Evolutionary conservation across 2,797 vertebrate genomes (phyloP).

Genomic region (Streptopelia turtur): DNA sequence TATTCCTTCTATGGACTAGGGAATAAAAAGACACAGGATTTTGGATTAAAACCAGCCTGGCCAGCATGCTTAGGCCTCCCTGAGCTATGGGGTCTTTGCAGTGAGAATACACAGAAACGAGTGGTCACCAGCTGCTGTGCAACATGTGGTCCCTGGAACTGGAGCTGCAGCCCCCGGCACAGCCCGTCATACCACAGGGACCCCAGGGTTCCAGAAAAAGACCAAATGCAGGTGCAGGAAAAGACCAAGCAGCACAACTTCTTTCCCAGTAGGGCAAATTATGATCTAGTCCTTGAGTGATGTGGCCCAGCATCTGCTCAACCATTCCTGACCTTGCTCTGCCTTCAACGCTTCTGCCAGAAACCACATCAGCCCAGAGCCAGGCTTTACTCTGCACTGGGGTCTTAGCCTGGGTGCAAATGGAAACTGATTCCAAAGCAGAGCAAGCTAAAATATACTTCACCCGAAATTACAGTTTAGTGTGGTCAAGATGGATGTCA

Average conservation of each 20-base stretch:
- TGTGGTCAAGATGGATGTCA: not conserved
- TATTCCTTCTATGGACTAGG: not conserved
- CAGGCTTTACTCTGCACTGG: not conserved
- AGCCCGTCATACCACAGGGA: accelerated
- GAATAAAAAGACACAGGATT: not conserved
- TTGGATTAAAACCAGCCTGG: not conserved
- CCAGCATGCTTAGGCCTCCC: not conserved
- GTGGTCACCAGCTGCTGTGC: not conserved
- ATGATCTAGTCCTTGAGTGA: not conserved
- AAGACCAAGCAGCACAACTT: not conserved
- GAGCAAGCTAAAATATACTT: not conserved
- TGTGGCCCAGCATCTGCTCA: not conserved
- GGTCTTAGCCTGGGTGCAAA: not conserved
- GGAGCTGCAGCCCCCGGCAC: not conserved
- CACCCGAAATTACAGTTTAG: not conserved
- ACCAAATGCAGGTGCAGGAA: not conserved
- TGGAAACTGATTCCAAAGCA: not conserved
- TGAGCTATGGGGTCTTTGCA: accelerated
- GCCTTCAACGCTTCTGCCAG: accelerated
- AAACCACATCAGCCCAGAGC: not conserved
- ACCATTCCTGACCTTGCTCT: not conserved
- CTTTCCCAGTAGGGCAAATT: not conserved
- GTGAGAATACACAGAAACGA: accelerated
- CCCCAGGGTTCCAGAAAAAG: not conserved
- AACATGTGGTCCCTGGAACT: accelerated